Conservation (phyloP, 2,888 invertebrate genomes). For the Orthosia cruda region DNA sequence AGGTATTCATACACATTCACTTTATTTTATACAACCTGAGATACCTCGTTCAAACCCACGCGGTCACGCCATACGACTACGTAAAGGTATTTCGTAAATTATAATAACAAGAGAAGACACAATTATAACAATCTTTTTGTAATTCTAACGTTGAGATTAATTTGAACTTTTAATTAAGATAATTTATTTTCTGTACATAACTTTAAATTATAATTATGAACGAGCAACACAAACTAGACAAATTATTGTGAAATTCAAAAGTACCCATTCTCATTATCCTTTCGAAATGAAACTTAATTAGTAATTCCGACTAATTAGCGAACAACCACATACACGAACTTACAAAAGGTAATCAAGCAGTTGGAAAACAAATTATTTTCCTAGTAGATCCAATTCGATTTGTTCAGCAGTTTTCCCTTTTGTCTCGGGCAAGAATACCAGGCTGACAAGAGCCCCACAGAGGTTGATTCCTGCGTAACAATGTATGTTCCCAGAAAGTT, state of each 20-base stretch:
- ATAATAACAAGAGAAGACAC: constrained; percentile 1
- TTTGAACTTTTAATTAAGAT: background rate
- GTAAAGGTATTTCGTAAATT: too few relatives aligned
- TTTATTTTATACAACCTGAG: background rate
- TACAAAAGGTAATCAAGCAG: background rate
- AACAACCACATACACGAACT: background rate
- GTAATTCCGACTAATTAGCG: background rate
- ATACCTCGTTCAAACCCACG: background rate
- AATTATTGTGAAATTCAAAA: background rate
- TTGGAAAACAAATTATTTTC: constrained; percentile 36
- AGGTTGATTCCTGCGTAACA: constrained; percentile 77
- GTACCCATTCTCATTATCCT: background rate
- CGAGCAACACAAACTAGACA: background rate
- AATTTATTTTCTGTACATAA: constrained; percentile 5
- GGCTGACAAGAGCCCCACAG: constrained; percentile 73
- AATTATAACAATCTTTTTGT: background rate
- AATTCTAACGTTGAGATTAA: background rate
- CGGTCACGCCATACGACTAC: background rate
- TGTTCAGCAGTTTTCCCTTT: constrained; percentile 77
- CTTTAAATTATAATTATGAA: background rate
- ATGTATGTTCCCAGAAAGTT: constrained; percentile 75
- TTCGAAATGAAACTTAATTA: background rate
- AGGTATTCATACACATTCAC: background rate
- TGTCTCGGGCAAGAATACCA: constrained; percentile 82
- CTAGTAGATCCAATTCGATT: constrained; percentile 68